Evolutionary conservation across 2,113 vertebrate genomes (phyloP), one percentile per base, ranked within the genome.

Genomic region (Pampusana beccarii): DNA sequence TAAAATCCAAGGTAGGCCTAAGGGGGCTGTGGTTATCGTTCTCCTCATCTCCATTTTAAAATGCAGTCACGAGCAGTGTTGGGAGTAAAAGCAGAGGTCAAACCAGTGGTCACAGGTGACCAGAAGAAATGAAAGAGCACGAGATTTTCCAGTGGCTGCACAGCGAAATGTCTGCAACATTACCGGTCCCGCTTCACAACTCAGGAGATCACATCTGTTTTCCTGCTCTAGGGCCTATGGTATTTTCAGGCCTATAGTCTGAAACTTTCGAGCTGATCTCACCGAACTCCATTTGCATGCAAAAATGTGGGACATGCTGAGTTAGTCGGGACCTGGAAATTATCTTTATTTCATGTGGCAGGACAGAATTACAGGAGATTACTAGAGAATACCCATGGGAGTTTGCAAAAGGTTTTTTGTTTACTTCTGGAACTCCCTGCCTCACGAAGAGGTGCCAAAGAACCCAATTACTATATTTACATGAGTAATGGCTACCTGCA

Each of bases 111-210:
- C 53, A 42, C 1, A 86, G 46, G 75, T 92, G 88, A 86, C 60
- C 53, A 33, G 65, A 44, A 58, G 36, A 69, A 60, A 84, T 80
- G 44, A 79, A 80, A 86, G 36, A 79, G 21, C 58, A 60, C 25
- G 69, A 71, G 61, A 33, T 80, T 92, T 96, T 92, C 86, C 70
- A 84, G 65, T 54, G 73, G 80, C 77, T 93, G 90, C 88, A 51
- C 71, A 88, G 51, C 29, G 36, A 48, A 72, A 72, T 81, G 50
- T 71, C 50, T 67, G 48, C 48, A 42, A 65, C 71, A 40, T 77
- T 48, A 44, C 42, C 1, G 3, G 62, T 82, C 66, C 54, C 54
- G 61, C 1, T 73, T 91, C 31, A 70, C 56, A 53, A 31, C 65
- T 86, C 8, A 4, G 79, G 73, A 29, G 40, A 73, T 75, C 2